Evolutionary conservation across 1,140 invertebrate genomes (phyloP).

Genomic region (Lasioglossum albipes): DNA sequence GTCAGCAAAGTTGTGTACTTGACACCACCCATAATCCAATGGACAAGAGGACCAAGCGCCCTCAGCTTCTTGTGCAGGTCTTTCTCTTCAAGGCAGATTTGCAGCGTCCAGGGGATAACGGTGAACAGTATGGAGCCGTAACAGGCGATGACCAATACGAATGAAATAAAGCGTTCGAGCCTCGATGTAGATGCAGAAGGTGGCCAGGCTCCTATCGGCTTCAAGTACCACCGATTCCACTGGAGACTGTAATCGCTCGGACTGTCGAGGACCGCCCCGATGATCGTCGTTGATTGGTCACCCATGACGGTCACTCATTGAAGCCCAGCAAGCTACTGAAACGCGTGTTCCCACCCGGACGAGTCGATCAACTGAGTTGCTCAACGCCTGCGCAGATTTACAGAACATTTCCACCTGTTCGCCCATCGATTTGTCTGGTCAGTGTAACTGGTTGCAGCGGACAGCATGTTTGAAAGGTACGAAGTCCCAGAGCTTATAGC

Average conservation of each 20-base stretch:
- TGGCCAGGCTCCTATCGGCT: constrained; percentile 57
- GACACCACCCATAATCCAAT: constrained; percentile 44
- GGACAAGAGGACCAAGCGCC: constrained; percentile 39
- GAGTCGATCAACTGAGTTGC: neutral
- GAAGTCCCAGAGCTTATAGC: too few species aligned
- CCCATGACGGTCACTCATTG: constrained; percentile 6
- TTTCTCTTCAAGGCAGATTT: constrained; percentile 27
- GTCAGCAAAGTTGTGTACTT: constrained; percentile 40
- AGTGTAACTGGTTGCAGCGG: constrained; percentile 12
- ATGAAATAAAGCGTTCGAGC: constrained; percentile 18
- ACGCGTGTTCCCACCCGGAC: neutral
- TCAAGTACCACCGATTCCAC: constrained; percentile 53
- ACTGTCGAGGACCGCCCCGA: neutral
- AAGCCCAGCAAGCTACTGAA: neutral
- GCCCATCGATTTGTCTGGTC: constrained; percentile 38
- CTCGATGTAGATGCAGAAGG: neutral
- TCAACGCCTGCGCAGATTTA: constrained; percentile 9
- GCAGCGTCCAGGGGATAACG: constrained; percentile 33
- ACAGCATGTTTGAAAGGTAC: neutral
- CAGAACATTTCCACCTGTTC: neutral
- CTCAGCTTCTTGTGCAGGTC: constrained; percentile 14
- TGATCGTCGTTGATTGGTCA: neutral
- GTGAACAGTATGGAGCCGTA: constrained; percentile 19
- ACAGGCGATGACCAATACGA: constrained; percentile 38
- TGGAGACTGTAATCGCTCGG: constrained; percentile 35